Conservation (phyloP, 2,797 vertebrate species). For the Petrocephalus schoutedeni region DNA sequence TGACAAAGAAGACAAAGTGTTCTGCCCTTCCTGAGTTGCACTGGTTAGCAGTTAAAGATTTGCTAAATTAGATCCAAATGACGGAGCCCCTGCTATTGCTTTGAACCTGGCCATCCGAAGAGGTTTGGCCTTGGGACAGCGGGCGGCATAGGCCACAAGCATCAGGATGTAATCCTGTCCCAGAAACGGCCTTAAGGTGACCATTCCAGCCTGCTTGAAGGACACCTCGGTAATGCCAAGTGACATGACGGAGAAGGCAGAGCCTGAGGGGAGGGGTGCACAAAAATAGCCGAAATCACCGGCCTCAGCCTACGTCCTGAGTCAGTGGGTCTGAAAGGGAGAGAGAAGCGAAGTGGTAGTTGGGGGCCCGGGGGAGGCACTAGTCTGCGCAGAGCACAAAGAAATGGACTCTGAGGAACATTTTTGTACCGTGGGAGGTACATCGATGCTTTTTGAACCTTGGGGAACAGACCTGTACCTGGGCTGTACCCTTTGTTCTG, state of each 20-base stretch:
- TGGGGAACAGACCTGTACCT: not conserved
- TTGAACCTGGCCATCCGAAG: not conserved
- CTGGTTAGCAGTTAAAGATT: not conserved
- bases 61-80: not conserved
- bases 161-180: not conserved
- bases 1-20: not conserved
- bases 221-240: not conserved
- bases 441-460: not conserved
- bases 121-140: not conserved
- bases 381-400: not conserved
- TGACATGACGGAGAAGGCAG: not conserved
- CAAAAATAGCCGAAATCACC: not conserved
- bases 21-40: not conserved
- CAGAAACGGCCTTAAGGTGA: not conserved
- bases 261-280: not conserved
- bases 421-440: not conserved
- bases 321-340: not conserved
- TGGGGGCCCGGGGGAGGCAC: not conserved
- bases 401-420: not conserved
- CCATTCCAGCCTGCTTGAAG: not conserved
- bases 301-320: not conserved
- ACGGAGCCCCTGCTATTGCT: not conserved
- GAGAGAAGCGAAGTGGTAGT: not conserved
- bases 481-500: not conserved
- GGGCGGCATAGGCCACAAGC: not conserved